Base-by-base conservation (phyloP, 2,888 invertebrate species). In the Ectemnius continuus region DNA sequence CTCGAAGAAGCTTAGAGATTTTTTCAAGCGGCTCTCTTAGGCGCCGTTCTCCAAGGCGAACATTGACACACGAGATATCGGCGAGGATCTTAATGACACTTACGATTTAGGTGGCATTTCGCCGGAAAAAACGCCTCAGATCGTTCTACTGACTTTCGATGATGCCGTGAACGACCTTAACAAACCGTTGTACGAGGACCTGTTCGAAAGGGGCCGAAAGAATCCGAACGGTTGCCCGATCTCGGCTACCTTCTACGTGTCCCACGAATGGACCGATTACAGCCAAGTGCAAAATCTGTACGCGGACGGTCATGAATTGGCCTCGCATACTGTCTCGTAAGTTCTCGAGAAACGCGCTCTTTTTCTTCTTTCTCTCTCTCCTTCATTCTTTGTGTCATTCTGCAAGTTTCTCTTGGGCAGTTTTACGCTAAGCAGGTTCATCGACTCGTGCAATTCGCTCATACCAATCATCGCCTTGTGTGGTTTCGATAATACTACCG, bases 181-280 rank as follows among this genome's bases (percentile, higher is more conserved):
- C 93, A 97, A 97, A 92, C 97, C 95, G 90, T 93, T 97, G 84
- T 98, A 98, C 91, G 92, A 94, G 84, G 97, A 97, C 91, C 93
- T 97, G 61, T 97, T 97, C 91, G 97, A 97, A 91, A 96, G 96
- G 90, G 97, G 96, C 81, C 94, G 97, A 87, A 95, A 95, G 83
- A 97, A 97, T 91, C 97, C 97, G 71, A 97, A 97, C 90, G 97
- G 97, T 81, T 97, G 97, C 89, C 97, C 97, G 16, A 97, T 97
- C 86, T 93, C 95, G 65, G 98, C 97, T 73, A 99, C 99, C 57
- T 98, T 99, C 93, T 99, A 99, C 92, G 97, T 99, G 77, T 98
- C 98, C 66, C 99, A 99, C 91, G 98, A 99, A 92, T 99, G 99
- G 98, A 99, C 99, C 70, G 98, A 99, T 92, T 99, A 99, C 93